Base-by-base conservation (phyloP, 2,888 invertebrate genomes). In the Sarcophaga carnaria region DNA sequence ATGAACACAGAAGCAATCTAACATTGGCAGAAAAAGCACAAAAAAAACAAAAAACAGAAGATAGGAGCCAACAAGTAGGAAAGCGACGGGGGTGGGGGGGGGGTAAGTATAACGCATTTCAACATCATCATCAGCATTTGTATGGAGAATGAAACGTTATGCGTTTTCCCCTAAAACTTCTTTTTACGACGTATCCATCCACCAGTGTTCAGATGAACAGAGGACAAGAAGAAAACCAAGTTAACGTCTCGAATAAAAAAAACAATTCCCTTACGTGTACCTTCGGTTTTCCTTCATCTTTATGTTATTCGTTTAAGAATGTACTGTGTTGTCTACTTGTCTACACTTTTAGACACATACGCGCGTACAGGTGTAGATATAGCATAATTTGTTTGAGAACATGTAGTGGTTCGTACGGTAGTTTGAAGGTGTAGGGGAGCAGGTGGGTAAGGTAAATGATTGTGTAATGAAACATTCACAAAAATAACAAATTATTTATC, bases 401-500 rank as follows among this genome's bases (percentile, higher is more conserved):
- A 49, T 25, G 4, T 54, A 54, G 37, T 37, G 14, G 49, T 49
- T 49, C 14, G 0, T 12, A 37, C 27, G 27, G 27, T 27, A 3
- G 4, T 27, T 27, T 3, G 37, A 6, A 1, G 37, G 6, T 4
- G 27, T 0, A 2, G 3, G 12, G 4, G 3, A 3, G 37, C 3
- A 72, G 8, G 14, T 27, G 6, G 27, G 60, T 60, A 4, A 8
- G 17, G n/a, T 17, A 27, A 54, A 60, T 49, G 47, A 25, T 63
- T 69, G 45, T 72, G 76, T 63, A 76, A 67, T 82, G 71, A 82
- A 82, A 71, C 49, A 64, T 66, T 37, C 37, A 54, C 47, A 72
- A 14, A 83, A 82, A 77, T 64, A 83, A 78, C 80, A 80, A 86
- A 83, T 83, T 80, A 78, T 86, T 86, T 83, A 83, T 83, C 83